phyloP scores from a whole-genome alignment of 2,888 invertebrate genomes.

The Amphipyra tragopoginis region DNA sequence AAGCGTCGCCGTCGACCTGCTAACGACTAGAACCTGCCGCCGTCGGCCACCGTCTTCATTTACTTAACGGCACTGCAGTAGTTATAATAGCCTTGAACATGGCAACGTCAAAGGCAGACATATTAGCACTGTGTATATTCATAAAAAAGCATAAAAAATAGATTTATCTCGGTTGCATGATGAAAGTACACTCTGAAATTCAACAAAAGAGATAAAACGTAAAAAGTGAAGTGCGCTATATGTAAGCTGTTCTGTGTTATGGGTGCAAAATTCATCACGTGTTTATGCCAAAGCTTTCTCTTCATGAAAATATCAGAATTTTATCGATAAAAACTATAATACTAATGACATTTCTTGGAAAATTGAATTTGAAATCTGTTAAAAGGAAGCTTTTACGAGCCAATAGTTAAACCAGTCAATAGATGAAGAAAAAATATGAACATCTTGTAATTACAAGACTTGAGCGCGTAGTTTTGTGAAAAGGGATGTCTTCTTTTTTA shows the following conservation, averaged over 20 bases:
- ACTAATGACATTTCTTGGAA: slow-evolving; percentile 1
- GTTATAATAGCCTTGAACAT: slow-evolving; percentile 11
- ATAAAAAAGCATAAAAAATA: slow-evolving; percentile 39
- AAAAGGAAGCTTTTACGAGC: background rate
- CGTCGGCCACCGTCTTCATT: slow-evolving; percentile 16
- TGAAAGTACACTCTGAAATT: slow-evolving; percentile 34
- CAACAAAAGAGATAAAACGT: slow-evolving; percentile 42
- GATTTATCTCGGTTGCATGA: slow-evolving; percentile 20
- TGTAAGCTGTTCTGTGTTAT: slow-evolving; percentile 17
- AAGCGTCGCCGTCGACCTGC: slow-evolving; percentile 31
- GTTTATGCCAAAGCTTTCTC: slow-evolving; percentile 23
- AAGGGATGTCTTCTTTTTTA: slow-evolving; percentile 45
- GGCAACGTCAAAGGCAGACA: slow-evolving; percentile 13
- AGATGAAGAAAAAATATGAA: slow-evolving; percentile 11
- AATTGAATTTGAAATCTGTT: slow-evolving; percentile 12
- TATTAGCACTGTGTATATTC: slow-evolving; percentile 20
- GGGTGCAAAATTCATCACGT: slow-evolving; percentile 40
- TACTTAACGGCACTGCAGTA: slow-evolving; percentile 14
- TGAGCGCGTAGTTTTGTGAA: slow-evolving; percentile 37
- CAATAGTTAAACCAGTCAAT: slow-evolving; percentile 7
- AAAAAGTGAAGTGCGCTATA: slow-evolving; percentile 25
- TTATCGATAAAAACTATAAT: slow-evolving; percentile 27
- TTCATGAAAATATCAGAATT: slow-evolving; percentile 23
- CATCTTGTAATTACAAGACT: slow-evolving; percentile 32
- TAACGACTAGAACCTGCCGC: slow-evolving; percentile 23